Evolutionary conservation across 1,140 invertebrate species (phyloP), one percentile per base, ranked within the genome.

Genomic region (Diploscapter pachys): DNA sequence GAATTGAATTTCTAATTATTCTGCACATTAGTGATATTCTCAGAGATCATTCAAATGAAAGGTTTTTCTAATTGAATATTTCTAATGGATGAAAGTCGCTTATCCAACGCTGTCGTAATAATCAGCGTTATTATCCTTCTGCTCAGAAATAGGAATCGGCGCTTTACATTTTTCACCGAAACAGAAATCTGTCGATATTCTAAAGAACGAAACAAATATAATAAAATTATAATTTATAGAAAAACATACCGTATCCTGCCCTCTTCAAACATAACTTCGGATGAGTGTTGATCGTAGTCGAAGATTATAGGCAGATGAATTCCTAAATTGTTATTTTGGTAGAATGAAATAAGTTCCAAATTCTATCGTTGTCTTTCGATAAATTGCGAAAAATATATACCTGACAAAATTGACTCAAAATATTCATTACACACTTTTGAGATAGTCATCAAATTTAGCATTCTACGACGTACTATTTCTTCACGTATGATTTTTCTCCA

Each of bases 271-370:
- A 56, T 73, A 3, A 84, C 80, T 66, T 83, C 76, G 3, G 80
- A 71, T 4, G 63, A 53, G 52, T 66, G 59, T 71, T 84, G 82
- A 55, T 85, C 82, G 63, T 85, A 84, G 69, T 84, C 82, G 64
- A 84, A 79, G 54, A 84, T 73, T 57, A 84, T 84, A 3, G 82
- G 82, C 13, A 84, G 65, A 61, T 79, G 79, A 50, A 84, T 80
- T 4, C 81, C 81, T 82, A 55, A 71, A 82, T 11, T 3, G 31
- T 5, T 9, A 48, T 13, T 72, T 48, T 51, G 31, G 69, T 13
- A 50, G n/a, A 73, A 13, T 11, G 13, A 51, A 74, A 50, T 75
- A 31, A 59, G 57, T 31, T 31, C 1, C 31, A 31, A 31, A 31
- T 31, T 31, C 31, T 31, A 31, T 31, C 31, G 31, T 31, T 59